Evolutionary conservation across 2,888 invertebrate species (phyloP).

Genomic region (Parapristionchus giblindavisi): DNA sequence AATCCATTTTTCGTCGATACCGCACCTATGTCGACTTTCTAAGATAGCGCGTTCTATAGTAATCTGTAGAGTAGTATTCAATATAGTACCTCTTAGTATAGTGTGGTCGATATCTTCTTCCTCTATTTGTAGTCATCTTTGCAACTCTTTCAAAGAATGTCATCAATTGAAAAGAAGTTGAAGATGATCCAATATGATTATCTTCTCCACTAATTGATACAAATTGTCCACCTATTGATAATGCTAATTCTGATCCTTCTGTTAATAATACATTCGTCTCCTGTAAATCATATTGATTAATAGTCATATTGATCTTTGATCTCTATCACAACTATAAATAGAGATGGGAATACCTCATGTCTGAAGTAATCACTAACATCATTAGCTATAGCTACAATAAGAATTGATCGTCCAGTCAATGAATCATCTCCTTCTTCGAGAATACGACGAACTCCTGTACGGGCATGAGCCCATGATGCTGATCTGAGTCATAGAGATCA

Average conservation of each 20-base stretch:
- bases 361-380: constrained; percentile 34
- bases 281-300: background rate
- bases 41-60: no score
- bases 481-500: background rate
- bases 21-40: background rate
- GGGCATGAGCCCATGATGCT: constrained; percentile 22
- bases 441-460: constrained; percentile 23
- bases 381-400: constrained; percentile 24
- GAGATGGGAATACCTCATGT: constrained; percentile 16
- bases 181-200: background rate
- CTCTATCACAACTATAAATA: no score
- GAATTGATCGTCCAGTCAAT: constrained; percentile 12
- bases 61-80: no score
- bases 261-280: constrained; percentile 33
- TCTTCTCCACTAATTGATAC: constrained; percentile 13
- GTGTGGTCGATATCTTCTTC: no score
- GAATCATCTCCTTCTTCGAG: constrained; percentile 29
- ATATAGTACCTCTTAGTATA: no score
- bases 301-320: no score
- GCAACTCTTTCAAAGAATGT: constrained; percentile 11
- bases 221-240: constrained; percentile 18
- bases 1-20: background rate
- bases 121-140: background rate
- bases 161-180: background rate
- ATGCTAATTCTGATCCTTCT: constrained; percentile 33